Evolutionary conservation across 1,140 invertebrate species (phyloP), one percentile per base, ranked within the genome.

Genomic region (Tetramorium alpestre): DNA sequence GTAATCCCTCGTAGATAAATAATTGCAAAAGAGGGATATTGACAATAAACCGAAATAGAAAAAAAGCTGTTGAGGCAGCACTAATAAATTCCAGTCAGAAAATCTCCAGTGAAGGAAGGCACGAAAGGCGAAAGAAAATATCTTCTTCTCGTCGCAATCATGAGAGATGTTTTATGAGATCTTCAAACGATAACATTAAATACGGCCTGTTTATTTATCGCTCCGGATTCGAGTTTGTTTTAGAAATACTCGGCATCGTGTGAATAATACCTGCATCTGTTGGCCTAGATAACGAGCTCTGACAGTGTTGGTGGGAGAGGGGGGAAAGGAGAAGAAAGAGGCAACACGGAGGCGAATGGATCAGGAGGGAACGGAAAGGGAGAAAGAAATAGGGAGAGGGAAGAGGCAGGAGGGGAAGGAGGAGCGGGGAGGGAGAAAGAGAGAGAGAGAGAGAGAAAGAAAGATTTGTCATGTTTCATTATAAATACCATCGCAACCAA

Each of bases 401-500:
- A 67, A 13, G 11, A 11, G 16, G 25, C 5, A 11, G 3, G 1
- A 1, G n/a, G 11, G 8, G 11, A 41, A 76, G 64, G 41, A 54
- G 65, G 54, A 67, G 33, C 85, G 25, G 54, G 11, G 62, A 1
- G 18, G 47, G 33, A 38, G 38, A n/a, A 13, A 69, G 62, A 47
- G 51, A 81, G 73, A 67, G 54, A 67, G 54, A 67, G 28, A 72
- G 69, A 84, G 28, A 69, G 65, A 82, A 18, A 44, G 65, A 56
- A 47, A 86, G 75, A 91, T 92, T 90, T 90, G 90, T 91, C 89
- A 91, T 92, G 90, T 91, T 91, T 89, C 86, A 89, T 92, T 92
- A 90, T 90, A 90, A 92, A 90, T 90, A 89, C 82, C 85, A 90
- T 72, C 85, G 75, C 33, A 69, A 73, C 56, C 47, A 76, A 76